phyloP scores from a whole-genome alignment of 1,140 invertebrate species.

The Choristoneura fumiferana region DNA sequence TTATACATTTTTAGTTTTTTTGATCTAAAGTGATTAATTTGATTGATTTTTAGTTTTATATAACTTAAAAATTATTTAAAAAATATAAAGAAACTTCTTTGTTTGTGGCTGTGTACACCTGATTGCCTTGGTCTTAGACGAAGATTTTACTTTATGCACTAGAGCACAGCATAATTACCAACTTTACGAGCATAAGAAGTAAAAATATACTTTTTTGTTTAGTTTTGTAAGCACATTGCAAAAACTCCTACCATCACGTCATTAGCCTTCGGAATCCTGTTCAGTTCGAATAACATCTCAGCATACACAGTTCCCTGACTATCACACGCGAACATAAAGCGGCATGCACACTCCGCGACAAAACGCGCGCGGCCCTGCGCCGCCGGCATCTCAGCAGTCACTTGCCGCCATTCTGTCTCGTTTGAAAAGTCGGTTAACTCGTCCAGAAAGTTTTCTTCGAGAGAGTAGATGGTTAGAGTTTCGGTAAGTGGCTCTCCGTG shows the following conservation, averaged over 20 bases:
- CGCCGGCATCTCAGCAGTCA: conserved; percentile 27
- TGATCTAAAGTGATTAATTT: too few relatives aligned
- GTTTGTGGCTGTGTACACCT: too few relatives aligned
- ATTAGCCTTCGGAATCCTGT: conserved; percentile 27
- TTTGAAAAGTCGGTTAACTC: conserved; percentile 45
- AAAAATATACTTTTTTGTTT: too few relatives aligned
- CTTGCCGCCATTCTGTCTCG: conserved; percentile 34
- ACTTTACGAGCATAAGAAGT: too few relatives aligned
- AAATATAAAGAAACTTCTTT: too few relatives aligned
- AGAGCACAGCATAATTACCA: too few relatives aligned
- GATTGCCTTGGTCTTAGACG: too few relatives aligned
- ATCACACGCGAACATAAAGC: conserved; percentile 25
- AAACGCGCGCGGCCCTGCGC: conserved; percentile 33
- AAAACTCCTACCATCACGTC: conserved; percentile 29
- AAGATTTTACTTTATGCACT: too few relatives aligned
- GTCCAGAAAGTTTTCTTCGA: conserved; percentile 47
- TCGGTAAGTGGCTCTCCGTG: conserved; percentile 35
- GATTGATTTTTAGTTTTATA: too few relatives aligned
- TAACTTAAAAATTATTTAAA: too few relatives aligned
- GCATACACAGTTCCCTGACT: conserved; percentile 30
- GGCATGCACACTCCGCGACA: conserved; percentile 35
- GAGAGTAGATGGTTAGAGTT: conserved; percentile 37
- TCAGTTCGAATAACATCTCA: conserved; percentile 35
- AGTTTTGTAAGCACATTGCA: too few relatives aligned
- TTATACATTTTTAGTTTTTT: too few relatives aligned